Evolutionary conservation across 2,113 vertebrate genomes (phyloP).

Genomic region (Semnornis frantzii): DNA sequence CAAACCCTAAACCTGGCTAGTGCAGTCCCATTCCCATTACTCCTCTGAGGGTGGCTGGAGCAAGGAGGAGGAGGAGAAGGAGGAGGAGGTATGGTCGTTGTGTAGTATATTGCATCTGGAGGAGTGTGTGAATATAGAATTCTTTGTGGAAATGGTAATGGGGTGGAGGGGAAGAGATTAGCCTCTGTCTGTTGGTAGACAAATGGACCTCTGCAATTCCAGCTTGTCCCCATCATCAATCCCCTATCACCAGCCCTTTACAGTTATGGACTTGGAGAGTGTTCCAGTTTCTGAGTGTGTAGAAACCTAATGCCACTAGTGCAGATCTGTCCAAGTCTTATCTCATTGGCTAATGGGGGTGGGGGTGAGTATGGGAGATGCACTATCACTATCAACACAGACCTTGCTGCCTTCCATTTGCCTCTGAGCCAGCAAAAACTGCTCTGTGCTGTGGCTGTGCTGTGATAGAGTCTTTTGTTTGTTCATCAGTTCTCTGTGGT

Average conservation of each 20-base stretch:
- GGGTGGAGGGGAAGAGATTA: background rate
- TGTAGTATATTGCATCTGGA: background rate
- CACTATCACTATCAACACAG: constrained; percentile 14
- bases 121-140: background rate
- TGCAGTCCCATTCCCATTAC: constrained; percentile 44
- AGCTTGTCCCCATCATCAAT: background rate
- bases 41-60: constrained; percentile 29
- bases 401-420: constrained; percentile 26
- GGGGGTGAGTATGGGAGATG: background rate
- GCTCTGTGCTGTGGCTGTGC: background rate
- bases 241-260: background rate
- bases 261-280: background rate
- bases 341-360: background rate
- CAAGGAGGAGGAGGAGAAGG: background rate
- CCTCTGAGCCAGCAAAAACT: constrained; percentile 5
- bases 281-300: background rate
- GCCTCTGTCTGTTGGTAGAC: background rate
- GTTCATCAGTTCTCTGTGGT: background rate
- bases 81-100: constrained; percentile 3
- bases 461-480: background rate
- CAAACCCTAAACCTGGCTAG: constrained; percentile 31
- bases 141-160: constrained; percentile 50
- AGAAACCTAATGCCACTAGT: background rate
- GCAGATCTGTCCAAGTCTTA: constrained; percentile 5
- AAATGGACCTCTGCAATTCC: background rate